A percentile compares a stretch with the other conserved stretches of the same genome.
Conservation (phyloP, 1,140 invertebrate genomes). For the Cydia pomonella region DNA sequence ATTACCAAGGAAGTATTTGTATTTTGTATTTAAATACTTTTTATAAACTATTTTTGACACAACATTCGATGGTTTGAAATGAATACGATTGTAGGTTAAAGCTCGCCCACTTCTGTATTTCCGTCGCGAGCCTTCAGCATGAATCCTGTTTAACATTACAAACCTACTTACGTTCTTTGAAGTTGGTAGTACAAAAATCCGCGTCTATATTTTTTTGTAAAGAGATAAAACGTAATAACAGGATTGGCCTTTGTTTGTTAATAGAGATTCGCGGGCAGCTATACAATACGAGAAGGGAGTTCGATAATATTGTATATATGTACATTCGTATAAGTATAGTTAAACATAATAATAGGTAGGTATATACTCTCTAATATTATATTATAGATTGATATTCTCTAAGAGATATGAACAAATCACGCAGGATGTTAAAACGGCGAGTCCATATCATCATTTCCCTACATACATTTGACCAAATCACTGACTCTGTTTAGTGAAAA, state of each 20-base stretch:
- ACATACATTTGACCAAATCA: too few species aligned
- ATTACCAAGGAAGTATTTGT: too few species aligned
- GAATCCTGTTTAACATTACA: constrained; percentile 32
- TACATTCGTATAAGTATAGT: neutral
- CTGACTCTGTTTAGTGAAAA: too few species aligned
- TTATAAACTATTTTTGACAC: too few species aligned
- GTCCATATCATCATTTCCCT: too few species aligned
- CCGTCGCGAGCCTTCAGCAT: constrained; percentile 9
- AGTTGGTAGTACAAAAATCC: constrained; percentile 15
- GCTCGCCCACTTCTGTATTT: constrained; percentile 15
- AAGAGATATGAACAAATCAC: too few species aligned
- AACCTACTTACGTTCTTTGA: constrained; percentile 30
- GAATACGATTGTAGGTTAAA: neutral
- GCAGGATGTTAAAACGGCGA: too few species aligned
- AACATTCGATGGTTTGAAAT: neutral
- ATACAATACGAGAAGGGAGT: neutral
- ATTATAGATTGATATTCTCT: too few species aligned
- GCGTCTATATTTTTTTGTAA: constrained; percentile 8
- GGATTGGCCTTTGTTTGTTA: constrained; percentile 33
- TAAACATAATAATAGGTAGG: too few species aligned
- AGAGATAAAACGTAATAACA: constrained; percentile 29
- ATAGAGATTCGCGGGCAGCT: neutral
- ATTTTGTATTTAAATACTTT: too few species aligned
- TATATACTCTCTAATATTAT: too few species aligned
- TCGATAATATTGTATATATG: neutral